Evolutionary conservation across 2,888 invertebrate species (phyloP).

Genomic region (Merodon equestris): DNA sequence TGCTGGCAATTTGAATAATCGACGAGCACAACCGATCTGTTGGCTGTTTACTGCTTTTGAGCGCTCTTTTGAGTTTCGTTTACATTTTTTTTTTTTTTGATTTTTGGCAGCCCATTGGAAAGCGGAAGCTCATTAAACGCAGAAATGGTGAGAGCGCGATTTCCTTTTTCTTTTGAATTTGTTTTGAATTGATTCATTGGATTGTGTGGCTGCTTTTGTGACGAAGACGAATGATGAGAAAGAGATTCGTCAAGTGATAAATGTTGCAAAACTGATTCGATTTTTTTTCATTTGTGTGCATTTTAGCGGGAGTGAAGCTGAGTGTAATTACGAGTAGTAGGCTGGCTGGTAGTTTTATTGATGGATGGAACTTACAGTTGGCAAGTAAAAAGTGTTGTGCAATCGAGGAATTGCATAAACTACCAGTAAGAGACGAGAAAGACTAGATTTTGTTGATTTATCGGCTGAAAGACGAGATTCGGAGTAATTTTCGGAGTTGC

Average conservation of each 20-base stretch:
- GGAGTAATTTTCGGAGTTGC: no score
- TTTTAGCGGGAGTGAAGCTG: not conserved
- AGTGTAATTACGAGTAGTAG: no score
- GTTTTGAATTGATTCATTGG: conserved; percentile 27
- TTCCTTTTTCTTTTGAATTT: conserved; percentile 35
- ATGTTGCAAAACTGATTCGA: conserved; percentile 34
- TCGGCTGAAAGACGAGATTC: no score
- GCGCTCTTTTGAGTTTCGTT: not conserved
- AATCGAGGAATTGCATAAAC: no score
- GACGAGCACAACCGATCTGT: not conserved
- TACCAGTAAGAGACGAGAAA: no score
- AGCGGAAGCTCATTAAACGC: conserved; percentile 57
- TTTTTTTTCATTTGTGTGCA: conserved; percentile 11
- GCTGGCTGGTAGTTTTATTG: not conserved
- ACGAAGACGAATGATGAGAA: not conserved
- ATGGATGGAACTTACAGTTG: not conserved
- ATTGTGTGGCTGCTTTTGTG: conserved; percentile 3
- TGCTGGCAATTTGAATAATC: conserved; percentile 9
- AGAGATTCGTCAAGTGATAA: conserved; percentile 11
- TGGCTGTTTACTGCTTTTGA: conserved; percentile 26
- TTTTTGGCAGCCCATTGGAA: not conserved
- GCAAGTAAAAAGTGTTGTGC: no score
- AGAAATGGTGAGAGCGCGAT: conserved; percentile 39
- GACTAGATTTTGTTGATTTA: no score
- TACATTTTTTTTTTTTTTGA: not conserved